Evolutionary conservation across 2,888 invertebrate species (phyloP).

Genomic region (Notocelia uddmanniana): DNA sequence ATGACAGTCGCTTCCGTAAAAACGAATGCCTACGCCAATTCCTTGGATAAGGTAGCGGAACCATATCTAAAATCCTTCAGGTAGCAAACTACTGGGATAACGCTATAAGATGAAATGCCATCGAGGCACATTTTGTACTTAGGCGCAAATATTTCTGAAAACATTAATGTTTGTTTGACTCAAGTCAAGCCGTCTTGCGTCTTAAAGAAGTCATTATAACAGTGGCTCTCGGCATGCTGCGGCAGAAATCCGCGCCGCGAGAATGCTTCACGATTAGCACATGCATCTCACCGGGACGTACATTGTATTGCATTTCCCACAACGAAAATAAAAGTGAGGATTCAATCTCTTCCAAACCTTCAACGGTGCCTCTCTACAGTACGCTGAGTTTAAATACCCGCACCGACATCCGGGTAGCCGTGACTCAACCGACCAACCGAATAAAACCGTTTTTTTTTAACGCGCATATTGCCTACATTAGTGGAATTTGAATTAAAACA

Average conservation of each 20-base stretch:
- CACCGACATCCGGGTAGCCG: conserved; percentile 74
- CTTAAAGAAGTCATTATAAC: conserved; percentile 44
- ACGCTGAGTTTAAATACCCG: conserved; percentile 72
- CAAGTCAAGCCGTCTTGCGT: not conserved
- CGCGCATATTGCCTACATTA: conserved; percentile 39
- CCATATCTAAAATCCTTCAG: too few relatives aligned
- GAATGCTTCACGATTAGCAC: conserved; percentile 56
- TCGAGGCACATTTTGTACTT: conserved; percentile 13
- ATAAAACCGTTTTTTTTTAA: conserved; percentile 43
- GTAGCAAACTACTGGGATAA: too few relatives aligned
- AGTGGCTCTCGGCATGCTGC: conserved; percentile 29
- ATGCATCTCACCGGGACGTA: conserved; percentile 47
- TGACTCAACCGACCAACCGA: conserved; percentile 57
- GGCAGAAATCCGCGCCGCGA: conserved; percentile 28
- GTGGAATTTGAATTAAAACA: conserved; percentile 52
- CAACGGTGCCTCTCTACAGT: conserved; percentile 75
- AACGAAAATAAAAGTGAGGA: conserved; percentile 81
- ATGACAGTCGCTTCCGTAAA: too few relatives aligned
- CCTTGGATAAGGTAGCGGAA: too few relatives aligned
- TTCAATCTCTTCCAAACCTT: conserved; percentile 68
- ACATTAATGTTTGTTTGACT: too few relatives aligned
- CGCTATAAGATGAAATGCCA: too few relatives aligned
- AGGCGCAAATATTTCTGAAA: conserved; percentile 30
- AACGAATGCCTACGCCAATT: too few relatives aligned
- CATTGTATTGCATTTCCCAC: conserved; percentile 66